Conservation (phyloP, 2,113 vertebrate species). For the Psittacus erithacus region DNA sequence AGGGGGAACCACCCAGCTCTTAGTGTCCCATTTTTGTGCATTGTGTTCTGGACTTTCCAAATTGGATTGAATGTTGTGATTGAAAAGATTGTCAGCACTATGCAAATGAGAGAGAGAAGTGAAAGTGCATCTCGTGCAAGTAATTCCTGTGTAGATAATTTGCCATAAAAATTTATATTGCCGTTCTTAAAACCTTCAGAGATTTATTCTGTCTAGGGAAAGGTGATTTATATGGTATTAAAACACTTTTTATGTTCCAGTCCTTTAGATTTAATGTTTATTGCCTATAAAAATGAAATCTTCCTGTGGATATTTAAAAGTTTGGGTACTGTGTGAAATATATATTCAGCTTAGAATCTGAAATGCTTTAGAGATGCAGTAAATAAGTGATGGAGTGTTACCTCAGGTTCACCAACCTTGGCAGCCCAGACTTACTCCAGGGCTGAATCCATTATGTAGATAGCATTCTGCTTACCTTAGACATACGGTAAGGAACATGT, state of each 20-base stretch:
- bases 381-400: constrained; percentile 67
- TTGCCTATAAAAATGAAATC: constrained; percentile 86
- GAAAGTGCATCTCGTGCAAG: constrained; percentile 81
- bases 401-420: constrained; percentile 9
- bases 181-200: constrained; percentile 82
- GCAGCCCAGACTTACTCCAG: constrained; percentile 25
- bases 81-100: constrained; percentile 76
- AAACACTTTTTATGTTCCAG: constrained; percentile 84
- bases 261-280: constrained; percentile 89
- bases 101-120: constrained; percentile 76
- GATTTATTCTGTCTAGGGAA: constrained; percentile 82
- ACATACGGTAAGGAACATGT: neutral
- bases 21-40: neutral
- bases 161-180: constrained; percentile 85
- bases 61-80: constrained; percentile 55
- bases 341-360: constrained; percentile 70
- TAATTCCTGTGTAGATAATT: constrained; percentile 85
- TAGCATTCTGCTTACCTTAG: constrained; percentile 17
- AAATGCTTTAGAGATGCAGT: constrained; percentile 70
- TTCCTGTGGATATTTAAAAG: constrained; percentile 84
- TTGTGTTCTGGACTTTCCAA: constrained; percentile 35
- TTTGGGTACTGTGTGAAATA: constrained; percentile 79
- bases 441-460: constrained; percentile 14
- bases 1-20: neutral
- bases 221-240: constrained; percentile 84